Percentiles rank a stretch among this genome's conserved stretches.
phyloP scores from a whole-genome alignment of 30 jellyfish, hydroid and myxozoan species.

The Pelagia noctiluca region DNA sequence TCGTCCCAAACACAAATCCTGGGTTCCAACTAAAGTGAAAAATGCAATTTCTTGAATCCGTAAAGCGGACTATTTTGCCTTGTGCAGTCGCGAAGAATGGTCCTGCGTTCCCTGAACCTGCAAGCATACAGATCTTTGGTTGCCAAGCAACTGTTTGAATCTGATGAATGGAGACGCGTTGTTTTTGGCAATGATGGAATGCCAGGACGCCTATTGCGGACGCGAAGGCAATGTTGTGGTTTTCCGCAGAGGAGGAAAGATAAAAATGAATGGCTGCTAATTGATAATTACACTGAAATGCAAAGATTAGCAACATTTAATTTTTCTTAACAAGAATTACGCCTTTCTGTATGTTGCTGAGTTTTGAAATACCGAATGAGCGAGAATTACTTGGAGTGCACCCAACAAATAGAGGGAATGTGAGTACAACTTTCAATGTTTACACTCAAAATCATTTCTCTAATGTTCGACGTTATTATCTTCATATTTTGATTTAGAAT shows the following conservation, averaged over 20 bases:
- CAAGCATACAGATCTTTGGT: slow-evolving; percentile 23
- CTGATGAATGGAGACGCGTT: slow-evolving; percentile 47
- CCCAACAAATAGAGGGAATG: slow-evolving; percentile 73
- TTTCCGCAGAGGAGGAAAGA: not conserved
- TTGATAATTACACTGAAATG: not conserved
- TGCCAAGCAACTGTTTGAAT: slow-evolving; percentile 61
- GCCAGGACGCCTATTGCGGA: slow-evolving; percentile 32
- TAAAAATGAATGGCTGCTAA: not conserved
- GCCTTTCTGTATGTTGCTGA: not conserved
- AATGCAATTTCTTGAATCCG: too few relatives aligned
- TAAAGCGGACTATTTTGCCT: too few relatives aligned
- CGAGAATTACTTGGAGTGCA: slow-evolving; percentile 40
- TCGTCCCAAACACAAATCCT: too few relatives aligned
- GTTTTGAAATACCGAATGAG: slow-evolving; percentile 60
- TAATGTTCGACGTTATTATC: too few relatives aligned
- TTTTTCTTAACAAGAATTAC: too few relatives aligned
- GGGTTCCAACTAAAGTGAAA: too few relatives aligned
- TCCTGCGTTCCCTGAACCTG: too few relatives aligned
- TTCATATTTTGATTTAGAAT: too few relatives aligned
- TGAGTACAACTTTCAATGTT: slow-evolving; percentile 59
- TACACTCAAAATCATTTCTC: too few relatives aligned
- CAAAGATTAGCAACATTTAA: not conserved
- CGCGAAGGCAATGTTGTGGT: slow-evolving; percentile 36
- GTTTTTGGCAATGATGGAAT: slow-evolving; percentile 49
- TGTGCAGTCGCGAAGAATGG: slow-evolving; percentile 53